Evolutionary conservation across 2,888 invertebrate genomes (phyloP), one percentile per base, ranked within the genome.

Genomic region (Netelia virgata): DNA sequence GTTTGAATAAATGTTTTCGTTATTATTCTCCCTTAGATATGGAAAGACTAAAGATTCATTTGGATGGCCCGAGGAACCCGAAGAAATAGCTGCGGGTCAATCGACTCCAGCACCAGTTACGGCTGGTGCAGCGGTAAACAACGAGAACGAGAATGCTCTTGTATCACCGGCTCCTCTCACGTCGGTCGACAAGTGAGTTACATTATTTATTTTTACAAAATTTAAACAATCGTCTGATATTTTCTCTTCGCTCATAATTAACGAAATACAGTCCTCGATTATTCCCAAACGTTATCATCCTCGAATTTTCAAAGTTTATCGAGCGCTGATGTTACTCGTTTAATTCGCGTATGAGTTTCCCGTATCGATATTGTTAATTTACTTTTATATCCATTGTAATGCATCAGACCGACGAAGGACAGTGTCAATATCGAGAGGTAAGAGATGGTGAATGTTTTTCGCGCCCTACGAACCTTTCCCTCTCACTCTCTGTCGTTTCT

Each of bases 41-140:
- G 98, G 98, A 0, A 98, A 98, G 94, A 97, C 98, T 1, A 99
- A 99, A 94, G 99, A 99, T 92, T 95, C 97, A 0, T 98, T 99
- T 91, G 98, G 98, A 59, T 99, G 99, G 99, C 98, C 98, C 0
- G 99, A 99, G 92, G 99, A 99, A 91, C 96, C 96, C 9, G 98
- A 99, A 90, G 99, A 99, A 85, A 93, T 94, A 43, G 88, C 94
- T n/a, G 91, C 92, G 11, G 91, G 93, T 10, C 92, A 93, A 73
- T 89, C 93, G 11, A 90, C 91, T 2, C 89, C 93, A 14, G 92
- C 93, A 10, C 91, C 92, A 20, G 89, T 93, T 0, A 89, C 92
- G 1, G 88, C 91, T 2, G 90, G 92, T 14, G 87, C 89, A 16
- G 83, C 92, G 1, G 88, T 92, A 9, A 93, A 92, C 55, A 93